phyloP scores from a whole-genome alignment of 2,888 invertebrate genomes.

The Margaritifera margaritifera region DNA sequence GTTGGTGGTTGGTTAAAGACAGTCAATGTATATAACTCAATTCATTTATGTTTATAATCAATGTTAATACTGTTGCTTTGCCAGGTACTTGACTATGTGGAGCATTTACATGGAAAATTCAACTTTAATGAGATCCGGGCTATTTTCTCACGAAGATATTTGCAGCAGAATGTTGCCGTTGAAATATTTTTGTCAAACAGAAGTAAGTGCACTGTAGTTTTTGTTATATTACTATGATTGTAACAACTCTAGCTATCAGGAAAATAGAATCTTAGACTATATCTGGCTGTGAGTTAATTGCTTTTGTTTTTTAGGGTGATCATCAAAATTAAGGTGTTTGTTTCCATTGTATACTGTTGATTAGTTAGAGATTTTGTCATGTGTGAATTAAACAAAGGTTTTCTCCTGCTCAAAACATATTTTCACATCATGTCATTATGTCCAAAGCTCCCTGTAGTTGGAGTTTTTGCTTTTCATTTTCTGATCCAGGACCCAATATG shows the following conservation, averaged over 20 bases:
- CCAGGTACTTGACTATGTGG: constrained; percentile 97
- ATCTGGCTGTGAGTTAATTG: not conserved
- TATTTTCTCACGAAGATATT: constrained; percentile 96
- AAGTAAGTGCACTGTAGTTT: constrained; percentile 81
- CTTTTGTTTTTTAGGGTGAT: not conserved
- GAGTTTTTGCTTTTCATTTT: no score
- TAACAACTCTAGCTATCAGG: not conserved
- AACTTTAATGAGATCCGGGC: constrained; percentile 99
- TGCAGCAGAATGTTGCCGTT: constrained; percentile 94
- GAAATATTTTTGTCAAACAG: constrained; percentile 99
- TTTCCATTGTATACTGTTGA: no score
- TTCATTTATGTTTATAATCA: no score
- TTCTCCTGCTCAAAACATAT: no score
- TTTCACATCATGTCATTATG: no score
- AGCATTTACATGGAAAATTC: constrained; percentile 99
- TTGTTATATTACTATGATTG: not conserved
- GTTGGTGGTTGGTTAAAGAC: no score
- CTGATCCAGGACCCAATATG: no score
- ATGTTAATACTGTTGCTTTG: constrained; percentile 56
- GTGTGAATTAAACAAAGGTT: no score
- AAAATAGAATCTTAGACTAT: not conserved
- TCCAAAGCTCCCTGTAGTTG: no score
- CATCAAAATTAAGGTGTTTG: no score
- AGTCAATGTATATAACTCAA: no score
- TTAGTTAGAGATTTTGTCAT: no score